Conservation (phyloP, 2,797 vertebrate genomes). For the Coreius guichenoti region DNA sequence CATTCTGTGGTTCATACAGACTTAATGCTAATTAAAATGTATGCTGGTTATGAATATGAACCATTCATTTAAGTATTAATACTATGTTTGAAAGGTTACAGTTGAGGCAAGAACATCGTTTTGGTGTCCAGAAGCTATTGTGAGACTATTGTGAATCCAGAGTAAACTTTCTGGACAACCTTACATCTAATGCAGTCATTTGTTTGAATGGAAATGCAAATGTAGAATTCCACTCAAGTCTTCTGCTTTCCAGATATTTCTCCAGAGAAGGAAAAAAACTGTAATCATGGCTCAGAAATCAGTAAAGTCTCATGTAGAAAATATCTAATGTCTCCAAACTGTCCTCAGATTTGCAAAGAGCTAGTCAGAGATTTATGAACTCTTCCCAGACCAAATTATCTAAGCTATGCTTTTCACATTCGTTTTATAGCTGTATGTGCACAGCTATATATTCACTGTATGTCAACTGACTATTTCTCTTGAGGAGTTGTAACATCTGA, state of each 20-base stretch:
- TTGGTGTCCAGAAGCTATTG: background rate
- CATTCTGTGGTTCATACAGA: background rate
- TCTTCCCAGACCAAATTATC: background rate
- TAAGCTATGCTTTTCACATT: background rate
- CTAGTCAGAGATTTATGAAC: background rate
- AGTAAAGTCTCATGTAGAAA: background rate
- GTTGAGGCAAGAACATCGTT: background rate
- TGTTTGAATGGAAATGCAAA: background rate
- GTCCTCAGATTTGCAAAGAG: background rate
- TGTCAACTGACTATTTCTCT: background rate
- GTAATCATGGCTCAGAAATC: background rate
- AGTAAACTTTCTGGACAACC: background rate
- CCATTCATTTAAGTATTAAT: background rate
- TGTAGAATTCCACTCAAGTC: background rate
- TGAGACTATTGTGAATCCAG: background rate
- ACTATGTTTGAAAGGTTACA: background rate
- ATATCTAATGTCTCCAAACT: background rate
- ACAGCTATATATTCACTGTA: background rate
- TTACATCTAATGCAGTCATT: background rate
- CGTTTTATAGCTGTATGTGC: background rate
- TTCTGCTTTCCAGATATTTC: background rate
- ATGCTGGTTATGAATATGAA: background rate
- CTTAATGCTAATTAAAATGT: conserved; percentile 1
- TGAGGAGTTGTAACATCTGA: background rate
- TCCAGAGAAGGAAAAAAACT: background rate